Base-by-base conservation (phyloP, 2,888 invertebrate genomes). In the Drosophila villosipedis region DNA sequence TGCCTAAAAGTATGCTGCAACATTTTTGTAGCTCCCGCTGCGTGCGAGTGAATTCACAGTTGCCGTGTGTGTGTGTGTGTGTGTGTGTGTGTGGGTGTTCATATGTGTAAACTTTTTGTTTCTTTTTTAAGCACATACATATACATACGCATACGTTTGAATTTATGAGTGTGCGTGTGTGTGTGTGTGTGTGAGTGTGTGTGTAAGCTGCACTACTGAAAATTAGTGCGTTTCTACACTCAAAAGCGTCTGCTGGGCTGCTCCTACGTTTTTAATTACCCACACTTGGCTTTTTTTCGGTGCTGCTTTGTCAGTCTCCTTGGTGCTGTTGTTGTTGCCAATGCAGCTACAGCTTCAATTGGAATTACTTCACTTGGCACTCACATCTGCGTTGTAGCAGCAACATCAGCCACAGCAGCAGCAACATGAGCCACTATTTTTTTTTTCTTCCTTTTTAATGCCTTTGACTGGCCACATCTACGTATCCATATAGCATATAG, bases 1-100 rank as follows among this genome's bases (percentile, higher is more conserved):
- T 91, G 90, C 90, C 90, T 91, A 88, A 91, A 91, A 91, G 91
- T 90, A 84, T 86, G 84, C 91, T 80, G 76, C 82, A 76, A 61
- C 54, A 69, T 66, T 49, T 71, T 75, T 63, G 66, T 61, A 57
- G 73, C 63, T 80, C 71, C 69, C 47, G 61, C 76, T 71, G 71
- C 80, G 76, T 80, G 72, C 75, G 63, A 72, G 68, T 71, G 78
- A 78, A 71, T 82, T 82, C 79, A 59, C 82, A 71, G 72, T 79
- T 78, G 73, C 54, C 53, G 57, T 33, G 63, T 71, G 58, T 37
- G 60, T 61, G 65, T 66, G 62, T 62, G 35, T 49, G 50, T 47
- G 59, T 63, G 50, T 57, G 52, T 57, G 52, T 39, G 65, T 55
- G 52, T 37, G 41, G 39, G 63, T 60, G 62, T 35, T 35, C 35